Evolutionary conservation across 2,113 vertebrate genomes (phyloP), one percentile per base, ranked within the genome.

Genomic region (Xenus cinereus): DNA sequence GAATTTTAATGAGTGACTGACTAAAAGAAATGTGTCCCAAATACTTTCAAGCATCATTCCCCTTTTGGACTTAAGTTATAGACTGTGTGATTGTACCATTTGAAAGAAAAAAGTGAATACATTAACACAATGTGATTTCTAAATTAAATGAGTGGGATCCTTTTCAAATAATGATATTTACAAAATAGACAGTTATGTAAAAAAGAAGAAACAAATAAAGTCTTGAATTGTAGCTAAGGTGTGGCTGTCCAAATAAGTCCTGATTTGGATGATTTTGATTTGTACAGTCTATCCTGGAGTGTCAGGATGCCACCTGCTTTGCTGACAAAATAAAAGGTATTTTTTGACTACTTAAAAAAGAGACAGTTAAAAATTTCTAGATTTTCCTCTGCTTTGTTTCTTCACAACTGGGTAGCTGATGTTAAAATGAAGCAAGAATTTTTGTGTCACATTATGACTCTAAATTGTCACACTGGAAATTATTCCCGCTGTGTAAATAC

Each of bases 391-490:
- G 24, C 27, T 60, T 35, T 83, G 0, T 84, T 87, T 80, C n/a
- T 77, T 12, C 7, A 51, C 10, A 77, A 56, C 27, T 30, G 30
- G 12, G 33, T 60, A 53, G 15, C 21, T 62, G 35, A 30, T 48
- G 9, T 56, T 56, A 21, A 46, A 69, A 51, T 27, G 41, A 89
- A 56, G 18, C 4, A 79, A 45, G 22, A 74, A 74, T 59, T 64
- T 24, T 9, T 0, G 0, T 79, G n/a, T 63, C 37, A 23, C 7
- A 33, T 73, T 46, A 10, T 64, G 15, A 11, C 9, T 85, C 5
- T 56, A 48, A 74, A 78, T 56, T 24, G 2, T 32, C 30, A 33
- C 21, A 32, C 12, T 48, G 33, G 23, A 84, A 81, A 76, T 37
- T 46, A 69, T 51, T 69, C 30, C 46, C 4, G 17, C 7, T 6